These are phyloP conservation scores for Pollachius pollachius DNA, from an alignment of 2,113 vertebrate species.

Conservation along the genomic window DNA sequence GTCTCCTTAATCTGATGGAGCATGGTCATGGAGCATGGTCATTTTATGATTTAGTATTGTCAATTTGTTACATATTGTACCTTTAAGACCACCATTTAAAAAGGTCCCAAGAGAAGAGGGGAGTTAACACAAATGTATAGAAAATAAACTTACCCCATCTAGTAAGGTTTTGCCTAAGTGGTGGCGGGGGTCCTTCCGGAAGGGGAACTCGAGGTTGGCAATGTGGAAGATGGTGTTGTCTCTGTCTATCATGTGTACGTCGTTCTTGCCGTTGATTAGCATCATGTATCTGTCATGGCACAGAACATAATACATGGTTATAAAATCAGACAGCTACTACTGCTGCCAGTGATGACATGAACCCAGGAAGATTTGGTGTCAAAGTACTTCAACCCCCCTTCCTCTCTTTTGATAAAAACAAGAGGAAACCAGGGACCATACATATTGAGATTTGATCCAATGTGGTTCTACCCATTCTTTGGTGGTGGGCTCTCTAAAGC, in stretches of 20 bases:
- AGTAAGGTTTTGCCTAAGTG: constrained; percentile 91
- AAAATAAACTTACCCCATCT: constrained; percentile 86
- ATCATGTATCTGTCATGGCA: constrained; percentile 90
- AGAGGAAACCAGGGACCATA: no score
- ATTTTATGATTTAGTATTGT: neutral
- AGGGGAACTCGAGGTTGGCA: constrained; percentile 92
- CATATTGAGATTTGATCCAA: no score
- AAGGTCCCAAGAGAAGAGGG: neutral
- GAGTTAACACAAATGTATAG: neutral
- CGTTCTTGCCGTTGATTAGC: constrained; percentile 92
- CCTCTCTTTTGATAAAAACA: no score
- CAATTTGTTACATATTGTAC: neutral
- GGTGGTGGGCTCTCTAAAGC: no score
- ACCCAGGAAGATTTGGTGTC: no score
- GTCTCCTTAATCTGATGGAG: no score
- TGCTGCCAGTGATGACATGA: neutral
- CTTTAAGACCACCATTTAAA: no score
- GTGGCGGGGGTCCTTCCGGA: constrained; percentile 87
- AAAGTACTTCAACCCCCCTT: no score
- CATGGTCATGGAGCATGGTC: no score
- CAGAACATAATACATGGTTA: constrained; percentile 7
- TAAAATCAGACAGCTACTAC: neutral
- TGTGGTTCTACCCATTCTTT: no score
- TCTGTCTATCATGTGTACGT: constrained; percentile 96
- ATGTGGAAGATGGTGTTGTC: constrained; percentile 94